Base-by-base conservation (phyloP, 2,797 vertebrate genomes). In the Pseudocheirus occidentalis region DNA sequence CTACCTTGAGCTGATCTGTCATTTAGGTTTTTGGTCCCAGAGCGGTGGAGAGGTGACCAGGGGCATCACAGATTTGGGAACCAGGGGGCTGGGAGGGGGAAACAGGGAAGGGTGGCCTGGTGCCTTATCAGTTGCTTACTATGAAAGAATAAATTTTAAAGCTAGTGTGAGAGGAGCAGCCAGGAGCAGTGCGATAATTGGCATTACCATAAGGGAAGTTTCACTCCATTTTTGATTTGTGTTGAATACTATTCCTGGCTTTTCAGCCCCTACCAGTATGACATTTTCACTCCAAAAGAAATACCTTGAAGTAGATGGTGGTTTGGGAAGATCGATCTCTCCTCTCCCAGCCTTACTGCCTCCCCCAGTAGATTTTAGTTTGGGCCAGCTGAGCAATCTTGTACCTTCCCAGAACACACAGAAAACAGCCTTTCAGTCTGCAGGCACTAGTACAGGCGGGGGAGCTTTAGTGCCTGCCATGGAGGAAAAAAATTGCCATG, bases 371-470 rank as follows among this genome's bases (percentile, higher is more conserved):
- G 18, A 57, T 57, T 96, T 93, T 94, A 52, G 94, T 92, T 92
- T 95, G 94, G 95, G 40, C 93, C 58, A 90, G 93, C 96, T 59
- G 52, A 94, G 95, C 91, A 96, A 92, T 90, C 90, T 62, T 29
- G 1, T 92, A 59, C 13, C 31, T 13, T 54, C 21, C 93, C 52
- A 31, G 90, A 28, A 66, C 66, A 87, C 90, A 89, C 62, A 87
- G 89, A 57, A 90, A 59, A 92, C 92, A 34, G n/a, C 50, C 91
- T 92, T 95, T 89, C 58, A 55, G 66, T 40, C 66, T 81, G 18
- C 6, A 18, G 66, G 16, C n/a, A 46, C 3, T n/a, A n/a, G 97
- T 92, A 59, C 92, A 92, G 81, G 94, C 93, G 62, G 52, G 90
- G n/a, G 55, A 94, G 93, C 91, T 96, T 91, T 31, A 73, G n/a